Base-by-base conservation (phyloP, 2,113 vertebrate species). In the Urocolius indicus region DNA sequence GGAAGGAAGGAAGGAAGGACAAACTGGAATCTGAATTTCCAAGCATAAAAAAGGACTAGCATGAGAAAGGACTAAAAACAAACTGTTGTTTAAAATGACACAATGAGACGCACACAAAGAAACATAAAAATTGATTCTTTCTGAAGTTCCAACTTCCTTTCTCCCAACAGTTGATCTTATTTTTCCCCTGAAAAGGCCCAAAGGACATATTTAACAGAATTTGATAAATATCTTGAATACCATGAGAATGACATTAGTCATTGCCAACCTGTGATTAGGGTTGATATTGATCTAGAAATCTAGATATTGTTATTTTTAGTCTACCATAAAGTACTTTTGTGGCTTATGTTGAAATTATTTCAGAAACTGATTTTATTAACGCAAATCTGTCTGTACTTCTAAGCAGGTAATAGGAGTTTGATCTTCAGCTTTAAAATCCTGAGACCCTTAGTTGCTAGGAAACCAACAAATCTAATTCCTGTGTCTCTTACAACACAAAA, bases 391-490 rank as follows among this genome's bases (percentile, higher is more conserved):
- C 87, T 96, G 71, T 95, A 96, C 57, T 96, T 97, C 86, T 95
- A 81, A 96, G 66, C 74, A 95, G 93, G 94, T 94, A 84, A 96
- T 58, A 92, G 76, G 78, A 95, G 75, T 89, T 96, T 97, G 83
- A 93, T 96, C 86, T 96, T 72, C 67, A 93, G 80, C 68, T 96
- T 90, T 94, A 96, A 96, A 97, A 94, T 82, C 36, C 52, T 66
- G 80, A 97, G 77, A 93, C 79, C 74, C 46, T 86, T 77, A 76
- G 97, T 98, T 98, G 97, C 97, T 98, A 98, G 95, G 97, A 89
- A 97, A 98, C 96, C 84, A 95, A 90, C 59, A 97, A 97, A 97
- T 91, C 96, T 90, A 95, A 94, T 96, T 96, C 63, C 73, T 88
- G 41, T 89, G 87, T 80, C 65, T 97, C 80, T 96, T 94, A 84